These are phyloP conservation scores for Sitta europaea DNA, from an alignment of 2,113 vertebrate genomes.

Conservation along the genomic window DNA sequence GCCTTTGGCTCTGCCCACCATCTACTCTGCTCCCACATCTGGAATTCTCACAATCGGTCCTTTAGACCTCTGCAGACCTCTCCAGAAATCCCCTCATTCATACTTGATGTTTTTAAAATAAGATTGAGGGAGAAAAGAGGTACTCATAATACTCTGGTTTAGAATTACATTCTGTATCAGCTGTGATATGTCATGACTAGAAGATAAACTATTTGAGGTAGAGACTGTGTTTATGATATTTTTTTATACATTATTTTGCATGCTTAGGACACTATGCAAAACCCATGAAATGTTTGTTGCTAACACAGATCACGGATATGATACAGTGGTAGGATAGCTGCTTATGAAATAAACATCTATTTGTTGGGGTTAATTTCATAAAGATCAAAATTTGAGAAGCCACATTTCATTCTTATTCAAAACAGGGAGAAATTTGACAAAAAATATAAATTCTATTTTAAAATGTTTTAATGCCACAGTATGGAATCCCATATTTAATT, in stretches of 20 bases:
- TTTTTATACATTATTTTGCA: neutral
- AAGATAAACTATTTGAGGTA: neutral
- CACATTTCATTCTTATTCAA: neutral
- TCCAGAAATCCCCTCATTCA: neutral
- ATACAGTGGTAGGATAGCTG: neutral
- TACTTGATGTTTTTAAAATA: neutral
- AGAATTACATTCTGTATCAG: neutral
- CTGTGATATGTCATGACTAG: too few species aligned
- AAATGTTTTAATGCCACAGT: neutral
- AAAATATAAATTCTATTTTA: neutral
- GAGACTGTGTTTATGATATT: neutral
- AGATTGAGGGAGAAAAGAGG: neutral
- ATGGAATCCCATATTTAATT: neutral
- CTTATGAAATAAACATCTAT: neutral
- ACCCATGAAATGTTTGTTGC: neutral
- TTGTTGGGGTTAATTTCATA: neutral
- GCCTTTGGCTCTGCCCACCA: neutral
- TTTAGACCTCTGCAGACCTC: accelerated
- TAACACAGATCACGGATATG: accelerated
- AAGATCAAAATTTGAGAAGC: neutral
- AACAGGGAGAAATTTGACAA: neutral
- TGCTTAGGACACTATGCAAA: neutral
- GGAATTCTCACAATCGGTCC: neutral
- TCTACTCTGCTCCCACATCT: neutral
- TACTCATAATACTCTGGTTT: neutral